These are phyloP conservation scores for Lethenteron reissneri DNA, from an alignment of 2,113 vertebrate species.

Conservation along the genomic window DNA sequence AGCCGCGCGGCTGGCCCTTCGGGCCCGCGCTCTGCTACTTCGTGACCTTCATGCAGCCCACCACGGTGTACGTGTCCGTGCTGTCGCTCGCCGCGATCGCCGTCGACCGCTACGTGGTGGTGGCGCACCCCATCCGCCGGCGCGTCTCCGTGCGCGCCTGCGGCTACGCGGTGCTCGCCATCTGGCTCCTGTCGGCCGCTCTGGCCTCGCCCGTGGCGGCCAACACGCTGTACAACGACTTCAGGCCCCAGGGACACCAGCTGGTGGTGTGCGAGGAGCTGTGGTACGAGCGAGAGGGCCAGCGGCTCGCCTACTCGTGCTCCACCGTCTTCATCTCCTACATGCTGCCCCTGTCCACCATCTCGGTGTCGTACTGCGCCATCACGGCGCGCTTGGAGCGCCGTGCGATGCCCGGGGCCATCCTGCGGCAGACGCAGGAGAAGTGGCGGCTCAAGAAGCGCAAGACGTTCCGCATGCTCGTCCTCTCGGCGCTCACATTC, in stretches of 20 bases:
- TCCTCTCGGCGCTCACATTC: slow-evolving; percentile 42
- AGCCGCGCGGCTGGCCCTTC: slow-evolving; percentile 44
- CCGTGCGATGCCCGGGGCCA: slow-evolving; percentile 22
- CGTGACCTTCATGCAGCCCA: slow-evolving; percentile 38
- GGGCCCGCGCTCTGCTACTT: slow-evolving; percentile 47
- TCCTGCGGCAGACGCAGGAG: slow-evolving; percentile 13
- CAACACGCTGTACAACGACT: slow-evolving; percentile 28
- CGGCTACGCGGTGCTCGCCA: slow-evolving; percentile 24
- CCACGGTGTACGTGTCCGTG: slow-evolving; percentile 41
- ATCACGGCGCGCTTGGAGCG: slow-evolving; percentile 34
- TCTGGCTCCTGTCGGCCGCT: slow-evolving; percentile 35
- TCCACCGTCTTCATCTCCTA: slow-evolving; percentile 45
- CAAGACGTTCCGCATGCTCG: slow-evolving; percentile 39
- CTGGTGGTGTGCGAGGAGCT: slow-evolving; percentile 44
- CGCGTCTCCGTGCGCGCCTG: slow-evolving; percentile 33
- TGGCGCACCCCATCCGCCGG: slow-evolving; percentile 38
- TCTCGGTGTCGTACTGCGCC: slow-evolving; percentile 46
- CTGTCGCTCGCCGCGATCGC: slow-evolving; percentile 55
- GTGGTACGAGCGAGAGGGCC: slow-evolving; percentile 30
- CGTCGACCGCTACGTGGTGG: slow-evolving; percentile 45
- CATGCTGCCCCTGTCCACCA: slow-evolving; percentile 35
- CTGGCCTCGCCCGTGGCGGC: slow-evolving; percentile 30
- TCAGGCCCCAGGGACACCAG: neutral
- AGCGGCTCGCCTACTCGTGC: slow-evolving; percentile 43
- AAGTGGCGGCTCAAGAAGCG: slow-evolving; percentile 12